Conservation (phyloP, 64 coral and sea anemone genomes). For the Orbicella faveolata region DNA sequence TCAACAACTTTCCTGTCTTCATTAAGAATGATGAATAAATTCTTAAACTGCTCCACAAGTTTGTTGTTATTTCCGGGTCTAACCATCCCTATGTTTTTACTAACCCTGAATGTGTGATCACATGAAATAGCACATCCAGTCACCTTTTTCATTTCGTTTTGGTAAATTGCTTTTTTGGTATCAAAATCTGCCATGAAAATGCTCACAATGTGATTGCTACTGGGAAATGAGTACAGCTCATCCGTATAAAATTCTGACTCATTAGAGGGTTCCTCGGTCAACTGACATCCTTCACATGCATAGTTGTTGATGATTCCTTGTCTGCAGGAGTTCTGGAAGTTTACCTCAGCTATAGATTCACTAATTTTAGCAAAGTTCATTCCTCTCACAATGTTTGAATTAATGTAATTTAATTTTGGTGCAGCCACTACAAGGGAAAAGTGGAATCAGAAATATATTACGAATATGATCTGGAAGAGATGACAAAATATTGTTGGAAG, state of each 20-base stretch:
- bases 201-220: slow-evolving; percentile 46
- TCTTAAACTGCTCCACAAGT: slow-evolving; percentile 40
- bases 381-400: too few relatives aligned
- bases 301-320: background rate
- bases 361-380: too few relatives aligned
- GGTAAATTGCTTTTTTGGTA: slow-evolving; percentile 19
- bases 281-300: background rate
- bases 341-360: too few relatives aligned
- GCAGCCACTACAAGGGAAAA: too few relatives aligned
- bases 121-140: slow-evolving; percentile 22
- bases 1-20: slow-evolving; percentile 39
- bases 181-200: slow-evolving; percentile 48
- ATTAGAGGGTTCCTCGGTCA: background rate
- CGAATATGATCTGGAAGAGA: too few relatives aligned
- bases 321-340: slow-evolving; percentile 10
- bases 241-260: slow-evolving; percentile 29
- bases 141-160: too few relatives aligned
- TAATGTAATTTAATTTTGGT: too few relatives aligned
- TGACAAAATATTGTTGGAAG: too few relatives aligned
- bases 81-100: slow-evolving; percentile 39
- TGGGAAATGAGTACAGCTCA: slow-evolving; percentile 41
- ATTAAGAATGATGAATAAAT: slow-evolving; percentile 40
- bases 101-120: slow-evolving; percentile 52
- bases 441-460: too few relatives aligned
- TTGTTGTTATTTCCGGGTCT: slow-evolving; percentile 1